phyloP scores from a whole-genome alignment of 37 sponge, comb jelly and placozoan species.

The Halichondria panicea region DNA sequence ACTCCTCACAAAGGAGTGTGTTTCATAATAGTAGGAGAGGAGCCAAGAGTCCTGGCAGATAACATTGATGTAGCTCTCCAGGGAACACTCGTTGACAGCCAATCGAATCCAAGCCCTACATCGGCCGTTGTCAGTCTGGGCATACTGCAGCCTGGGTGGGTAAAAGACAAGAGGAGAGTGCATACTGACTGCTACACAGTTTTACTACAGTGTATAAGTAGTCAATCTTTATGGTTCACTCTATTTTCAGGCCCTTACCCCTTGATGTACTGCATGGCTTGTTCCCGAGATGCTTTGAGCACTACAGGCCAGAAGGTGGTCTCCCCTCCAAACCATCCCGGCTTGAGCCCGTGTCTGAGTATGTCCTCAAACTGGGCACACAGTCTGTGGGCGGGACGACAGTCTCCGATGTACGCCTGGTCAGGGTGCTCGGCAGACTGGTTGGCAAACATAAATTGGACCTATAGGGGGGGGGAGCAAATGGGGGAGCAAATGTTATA shows the following conservation, averaged over 20 bases:
- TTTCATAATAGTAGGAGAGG: constrained; percentile 78
- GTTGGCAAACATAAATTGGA: constrained; percentile 46
- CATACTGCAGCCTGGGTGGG: constrained; percentile 83
- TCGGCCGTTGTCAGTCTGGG: constrained; percentile 73
- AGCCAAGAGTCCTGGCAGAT: constrained; percentile 60
- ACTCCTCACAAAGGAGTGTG: constrained; percentile 71
- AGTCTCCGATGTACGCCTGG: constrained; percentile 44
- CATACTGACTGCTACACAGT: too few relatives aligned
- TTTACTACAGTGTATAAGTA: not conserved
- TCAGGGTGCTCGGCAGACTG: constrained; percentile 10
- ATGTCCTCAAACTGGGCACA: constrained; percentile 74
- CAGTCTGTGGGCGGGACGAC: constrained; percentile 57
- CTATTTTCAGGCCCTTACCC: constrained; percentile 35
- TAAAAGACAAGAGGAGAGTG: not conserved
- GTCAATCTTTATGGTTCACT: not conserved
- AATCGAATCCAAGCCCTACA: constrained; percentile 68
- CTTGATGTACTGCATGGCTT: constrained; percentile 76
- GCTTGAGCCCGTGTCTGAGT: constrained; percentile 77
- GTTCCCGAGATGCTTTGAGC: constrained; percentile 70
- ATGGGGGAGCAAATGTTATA: not conserved
- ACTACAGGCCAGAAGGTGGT: constrained; percentile 83
- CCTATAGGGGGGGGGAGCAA: constrained; percentile 25
- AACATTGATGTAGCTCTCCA: constrained; percentile 93
- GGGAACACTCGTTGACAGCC: constrained; percentile 88
- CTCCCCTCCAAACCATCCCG: constrained; percentile 53